These are phyloP conservation scores for Bovichtus variegatus DNA, from an alignment of 2,797 vertebrate species.

Conservation along the genomic window DNA sequence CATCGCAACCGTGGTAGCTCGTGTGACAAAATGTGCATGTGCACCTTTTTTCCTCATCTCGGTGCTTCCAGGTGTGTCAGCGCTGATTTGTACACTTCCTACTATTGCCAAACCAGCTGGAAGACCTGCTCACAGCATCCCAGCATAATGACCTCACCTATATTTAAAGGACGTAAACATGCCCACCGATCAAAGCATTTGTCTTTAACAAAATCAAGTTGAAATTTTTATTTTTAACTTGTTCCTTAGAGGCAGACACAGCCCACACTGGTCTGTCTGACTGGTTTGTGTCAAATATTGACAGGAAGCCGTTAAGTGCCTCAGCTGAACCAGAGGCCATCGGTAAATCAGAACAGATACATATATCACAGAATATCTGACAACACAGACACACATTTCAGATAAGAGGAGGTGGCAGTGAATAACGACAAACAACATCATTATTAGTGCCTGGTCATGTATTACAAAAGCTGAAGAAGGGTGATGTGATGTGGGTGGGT, in stretches of 20 bases:
- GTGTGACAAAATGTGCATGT: conserved; percentile 17
- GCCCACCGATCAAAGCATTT: not conserved
- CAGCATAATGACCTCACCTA: not conserved
- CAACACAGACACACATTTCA: conserved; percentile 47
- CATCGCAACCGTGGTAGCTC: conserved; percentile 2
- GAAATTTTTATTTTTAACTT: conserved; percentile 39
- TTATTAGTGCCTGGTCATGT: conserved; percentile 28
- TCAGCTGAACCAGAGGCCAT: conserved; percentile 65
- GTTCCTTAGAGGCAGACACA: conserved; percentile 64
- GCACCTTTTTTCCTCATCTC: conserved; percentile 11
- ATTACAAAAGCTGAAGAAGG: conserved; percentile 10
- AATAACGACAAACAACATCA: conserved; percentile 35
- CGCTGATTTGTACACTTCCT: not conserved
- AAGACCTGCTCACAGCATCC: not conserved
- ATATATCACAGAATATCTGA: conserved; percentile 68
- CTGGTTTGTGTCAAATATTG: conserved; percentile 75
- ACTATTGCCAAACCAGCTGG: not conserved
- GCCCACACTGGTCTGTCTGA: not conserved
- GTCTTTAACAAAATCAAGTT: not conserved
- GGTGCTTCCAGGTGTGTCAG: conserved; percentile 25
- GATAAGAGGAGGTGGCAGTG: conserved; percentile 23
- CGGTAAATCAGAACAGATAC: conserved; percentile 64
- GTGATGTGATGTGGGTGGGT: conserved; percentile 25
- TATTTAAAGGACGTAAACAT: not conserved
- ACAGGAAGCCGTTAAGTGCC: conserved; percentile 71